Percentiles rank a stretch among this genome's conserved stretches.
Evolutionary conservation across 2,113 vertebrate genomes (phyloP).

Genomic region (Mesitornis unicolor): DNA sequence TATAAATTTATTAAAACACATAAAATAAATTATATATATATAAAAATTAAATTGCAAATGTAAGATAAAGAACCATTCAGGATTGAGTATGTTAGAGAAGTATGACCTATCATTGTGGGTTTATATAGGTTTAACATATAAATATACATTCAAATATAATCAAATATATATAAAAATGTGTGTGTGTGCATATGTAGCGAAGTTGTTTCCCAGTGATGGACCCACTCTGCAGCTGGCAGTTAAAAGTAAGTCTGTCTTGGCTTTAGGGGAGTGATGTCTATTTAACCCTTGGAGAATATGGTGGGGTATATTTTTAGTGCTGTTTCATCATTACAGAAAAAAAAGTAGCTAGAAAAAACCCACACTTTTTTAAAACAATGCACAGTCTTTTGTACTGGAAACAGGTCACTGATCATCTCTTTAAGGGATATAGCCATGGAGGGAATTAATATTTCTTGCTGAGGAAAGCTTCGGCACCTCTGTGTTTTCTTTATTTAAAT

Average conservation of each 20-base stretch:
- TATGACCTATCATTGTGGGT: not conserved
- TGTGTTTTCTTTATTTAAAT: not conserved
- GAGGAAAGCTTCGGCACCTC: not conserved
- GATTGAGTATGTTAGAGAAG: not conserved
- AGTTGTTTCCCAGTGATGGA: not conserved
- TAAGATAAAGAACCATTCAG: conserved; percentile 53
- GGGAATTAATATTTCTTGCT: not conserved
- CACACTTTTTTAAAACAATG: not conserved
- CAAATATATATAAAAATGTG: not conserved
- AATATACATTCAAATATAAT: not conserved
- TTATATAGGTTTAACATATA: not conserved
- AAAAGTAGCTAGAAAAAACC: not conserved
- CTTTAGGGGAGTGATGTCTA: not conserved
- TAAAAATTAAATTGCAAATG: not conserved
- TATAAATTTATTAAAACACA: not conserved
- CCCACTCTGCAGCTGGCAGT: not conserved
- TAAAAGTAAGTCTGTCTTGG: not conserved
- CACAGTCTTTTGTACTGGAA: not conserved
- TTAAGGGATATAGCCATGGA: not conserved
- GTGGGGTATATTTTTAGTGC: not conserved
- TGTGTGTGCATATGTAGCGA: not conserved
- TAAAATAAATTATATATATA: not conserved
- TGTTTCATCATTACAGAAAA: not conserved
- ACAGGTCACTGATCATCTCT: not conserved
- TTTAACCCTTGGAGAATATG: not conserved